Conservation (phyloP, 2,888 invertebrate species). For the Keiferia lycopersicella region DNA sequence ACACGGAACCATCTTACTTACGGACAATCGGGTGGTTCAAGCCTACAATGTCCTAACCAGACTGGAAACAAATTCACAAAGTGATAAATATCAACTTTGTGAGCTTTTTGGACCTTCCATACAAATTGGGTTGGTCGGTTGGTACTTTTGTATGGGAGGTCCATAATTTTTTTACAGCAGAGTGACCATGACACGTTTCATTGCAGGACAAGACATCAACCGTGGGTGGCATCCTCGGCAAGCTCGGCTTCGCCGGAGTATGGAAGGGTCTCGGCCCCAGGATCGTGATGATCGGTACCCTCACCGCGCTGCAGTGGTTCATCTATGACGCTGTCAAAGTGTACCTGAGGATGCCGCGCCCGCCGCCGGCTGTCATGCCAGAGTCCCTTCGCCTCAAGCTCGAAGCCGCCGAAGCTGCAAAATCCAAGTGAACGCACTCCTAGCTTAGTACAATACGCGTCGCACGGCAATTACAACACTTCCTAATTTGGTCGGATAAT, state of each 20-base stretch:
- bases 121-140: neutral
- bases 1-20: too few relatives aligned
- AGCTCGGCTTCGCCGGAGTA: slow-evolving; percentile 82
- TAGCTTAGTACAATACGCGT: neutral
- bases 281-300: slow-evolving; percentile 98
- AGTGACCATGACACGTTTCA: neutral
- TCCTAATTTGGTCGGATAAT: slow-evolving; percentile 12
- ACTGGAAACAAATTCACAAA: too few relatives aligned
- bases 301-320: slow-evolving; percentile 98
- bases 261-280: slow-evolving; percentile 96
- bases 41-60: too few relatives aligned
- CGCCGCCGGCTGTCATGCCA: slow-evolving; percentile 98
- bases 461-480: neutral
- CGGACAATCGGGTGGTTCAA: too few relatives aligned
- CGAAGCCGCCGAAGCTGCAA: slow-evolving; percentile 67
- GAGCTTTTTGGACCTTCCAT: too few relatives aligned
- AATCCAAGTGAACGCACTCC: slow-evolving; percentile 56
- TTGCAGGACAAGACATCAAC: slow-evolving; percentile 73
- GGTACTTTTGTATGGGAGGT: too few relatives aligned
- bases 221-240: slow-evolving; percentile 71
- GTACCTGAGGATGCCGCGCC: slow-evolving; percentile 92
- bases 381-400: slow-evolving; percentile 91
- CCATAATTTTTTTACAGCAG: too few relatives aligned
- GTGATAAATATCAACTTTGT: too few relatives aligned
- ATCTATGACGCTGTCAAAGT: slow-evolving; percentile 98